A percentile compares a stretch with the other conserved stretches of the same genome.
Conservation (phyloP, 2,888 invertebrate species). For the Norana najaformis region DNA sequence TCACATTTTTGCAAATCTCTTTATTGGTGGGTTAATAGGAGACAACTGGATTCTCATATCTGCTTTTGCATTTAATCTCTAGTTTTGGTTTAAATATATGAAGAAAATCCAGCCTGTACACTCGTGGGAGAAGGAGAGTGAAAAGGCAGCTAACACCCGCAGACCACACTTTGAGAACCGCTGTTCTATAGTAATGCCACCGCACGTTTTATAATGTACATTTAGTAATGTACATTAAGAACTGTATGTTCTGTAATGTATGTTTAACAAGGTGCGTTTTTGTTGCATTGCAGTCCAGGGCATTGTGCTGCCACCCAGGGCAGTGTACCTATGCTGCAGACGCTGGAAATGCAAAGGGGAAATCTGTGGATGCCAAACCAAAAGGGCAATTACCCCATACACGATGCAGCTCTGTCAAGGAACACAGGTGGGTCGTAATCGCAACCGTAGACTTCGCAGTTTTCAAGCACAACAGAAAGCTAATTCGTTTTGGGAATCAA, state of each 20-base stretch:
- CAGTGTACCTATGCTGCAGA: conserved; percentile 82
- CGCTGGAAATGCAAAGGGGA: conserved; percentile 76
- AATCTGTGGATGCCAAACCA: conserved; percentile 85
- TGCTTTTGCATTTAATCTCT: no score
- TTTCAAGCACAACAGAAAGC: not conserved
- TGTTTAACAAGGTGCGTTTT: not conserved
- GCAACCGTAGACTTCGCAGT: not conserved
- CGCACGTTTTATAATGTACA: not conserved
- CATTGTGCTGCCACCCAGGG: conserved; percentile 95
- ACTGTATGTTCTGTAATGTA: not conserved
- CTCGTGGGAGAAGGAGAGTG: no score
- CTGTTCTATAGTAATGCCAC: no score
- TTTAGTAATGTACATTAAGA: no score
- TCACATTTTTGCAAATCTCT: no score
- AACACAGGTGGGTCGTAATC: conserved; percentile 68
- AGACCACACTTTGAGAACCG: no score
- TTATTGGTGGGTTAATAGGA: no score
- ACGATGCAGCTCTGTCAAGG: conserved; percentile 92
- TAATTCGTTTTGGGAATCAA: not conserved
- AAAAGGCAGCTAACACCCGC: no score
- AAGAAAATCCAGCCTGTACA: no score
- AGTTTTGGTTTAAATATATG: no score
- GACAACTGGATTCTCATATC: no score
- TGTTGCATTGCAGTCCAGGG: conserved; percentile 72
- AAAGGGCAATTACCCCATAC: conserved; percentile 90